Conservation (phyloP, 2,888 invertebrate species). For the Oithona nana region DNA sequence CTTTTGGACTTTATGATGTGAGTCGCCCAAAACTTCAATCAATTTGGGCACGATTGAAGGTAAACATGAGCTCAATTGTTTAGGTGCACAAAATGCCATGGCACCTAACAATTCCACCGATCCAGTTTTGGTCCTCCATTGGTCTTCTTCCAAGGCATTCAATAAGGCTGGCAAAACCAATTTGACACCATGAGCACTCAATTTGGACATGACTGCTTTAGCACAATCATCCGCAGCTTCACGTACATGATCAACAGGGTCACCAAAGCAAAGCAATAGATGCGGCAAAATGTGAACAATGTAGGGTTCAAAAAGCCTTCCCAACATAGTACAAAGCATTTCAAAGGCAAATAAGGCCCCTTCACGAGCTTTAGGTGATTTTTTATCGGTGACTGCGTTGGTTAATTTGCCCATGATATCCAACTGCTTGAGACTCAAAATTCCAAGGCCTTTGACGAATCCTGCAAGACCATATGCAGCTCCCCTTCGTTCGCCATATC, state of each 20-base stretch:
- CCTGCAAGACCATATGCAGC: conserved; percentile 96
- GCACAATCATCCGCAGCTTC: conserved; percentile 92
- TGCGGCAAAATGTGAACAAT: conserved; percentile 91
- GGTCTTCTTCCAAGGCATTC: conserved; percentile 84
- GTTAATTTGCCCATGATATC: conserved; percentile 88
- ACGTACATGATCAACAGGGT: conserved; percentile 65
- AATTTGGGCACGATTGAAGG: conserved; percentile 95
- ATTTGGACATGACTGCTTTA: conserved; percentile 70
- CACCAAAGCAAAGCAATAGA: conserved; percentile 84
- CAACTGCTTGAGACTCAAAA: conserved; percentile 76
- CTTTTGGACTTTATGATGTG: conserved; percentile 88
- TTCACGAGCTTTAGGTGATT: conserved; percentile 80
- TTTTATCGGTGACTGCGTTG: conserved; percentile 80
- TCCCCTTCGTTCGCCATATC: conserved; percentile 79
- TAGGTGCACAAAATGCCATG: conserved; percentile 98
- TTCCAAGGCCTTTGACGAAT: conserved; percentile 83
- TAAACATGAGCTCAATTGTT: conserved; percentile 89
- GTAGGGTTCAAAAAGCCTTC: conserved; percentile 93
- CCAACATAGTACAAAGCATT: conserved; percentile 82
- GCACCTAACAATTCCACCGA: conserved; percentile 88
- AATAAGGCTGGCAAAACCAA: conserved; percentile 81
- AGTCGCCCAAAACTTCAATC: conserved; percentile 69
- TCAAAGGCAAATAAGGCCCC: conserved; percentile 93
- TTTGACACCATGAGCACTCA: conserved; percentile 93
- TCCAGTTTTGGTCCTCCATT: conserved; percentile 89